phyloP scores from a whole-genome alignment of 2,888 invertebrate genomes.

The Macrosiphum euphorbiae region DNA sequence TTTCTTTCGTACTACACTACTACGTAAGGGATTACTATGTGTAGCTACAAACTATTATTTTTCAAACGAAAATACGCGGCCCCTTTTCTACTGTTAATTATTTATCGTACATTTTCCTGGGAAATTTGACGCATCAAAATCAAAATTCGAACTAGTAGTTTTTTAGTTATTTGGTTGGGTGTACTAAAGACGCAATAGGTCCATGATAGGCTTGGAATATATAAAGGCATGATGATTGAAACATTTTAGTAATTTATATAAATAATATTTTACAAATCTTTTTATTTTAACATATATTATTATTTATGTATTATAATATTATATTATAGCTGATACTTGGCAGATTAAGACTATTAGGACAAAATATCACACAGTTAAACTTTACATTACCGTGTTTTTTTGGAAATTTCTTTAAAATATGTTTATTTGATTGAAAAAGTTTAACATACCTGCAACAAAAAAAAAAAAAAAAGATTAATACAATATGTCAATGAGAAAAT shows the following conservation, averaged over 20 bases:
- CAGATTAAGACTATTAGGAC: not conserved
- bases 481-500: not conserved
- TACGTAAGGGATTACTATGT: too few relatives aligned
- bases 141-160: too few relatives aligned
- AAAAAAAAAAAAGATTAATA: not conserved
- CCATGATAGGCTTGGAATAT: too few relatives aligned
- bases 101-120: not conserved
- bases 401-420: not conserved
- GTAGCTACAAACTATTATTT: too few relatives aligned
- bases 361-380: not conserved
- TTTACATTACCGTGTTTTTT: not conserved
- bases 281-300: not conserved
- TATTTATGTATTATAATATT: not conserved
- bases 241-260: too few relatives aligned
- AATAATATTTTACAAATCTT: not conserved
- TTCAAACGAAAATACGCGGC: too few relatives aligned
- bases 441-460: slow-evolving; percentile 45
- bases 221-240: too few relatives aligned
- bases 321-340: not conserved
- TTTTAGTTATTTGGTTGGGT: too few relatives aligned
- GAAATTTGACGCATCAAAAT: not conserved
- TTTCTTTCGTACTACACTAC: too few relatives aligned
- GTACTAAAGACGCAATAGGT: too few relatives aligned
- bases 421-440: not conserved
- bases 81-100: not conserved